Conservation (phyloP, 2,888 invertebrate species). For the Andrena flavipes region DNA sequence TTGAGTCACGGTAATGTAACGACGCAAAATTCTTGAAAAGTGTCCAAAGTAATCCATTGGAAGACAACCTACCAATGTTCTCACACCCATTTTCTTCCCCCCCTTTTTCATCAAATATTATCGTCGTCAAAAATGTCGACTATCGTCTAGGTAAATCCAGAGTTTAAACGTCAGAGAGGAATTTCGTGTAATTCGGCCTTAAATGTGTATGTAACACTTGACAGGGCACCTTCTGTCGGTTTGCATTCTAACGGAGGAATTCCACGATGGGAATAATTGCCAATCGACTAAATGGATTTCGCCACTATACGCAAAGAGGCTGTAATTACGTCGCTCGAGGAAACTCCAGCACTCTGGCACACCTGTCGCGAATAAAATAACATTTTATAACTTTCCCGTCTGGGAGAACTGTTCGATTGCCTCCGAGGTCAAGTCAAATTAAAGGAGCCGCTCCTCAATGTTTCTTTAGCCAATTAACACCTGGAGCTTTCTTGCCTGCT, state of each 20-base stretch:
- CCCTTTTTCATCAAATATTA: background rate
- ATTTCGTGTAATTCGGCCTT: constrained; percentile 43
- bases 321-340: constrained; percentile 52
- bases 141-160: constrained; percentile 8
- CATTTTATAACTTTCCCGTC: constrained; percentile 51
- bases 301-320: constrained; percentile 50
- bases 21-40: background rate
- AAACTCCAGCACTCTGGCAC: constrained; percentile 44
- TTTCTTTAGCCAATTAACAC: constrained; percentile 30
- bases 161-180: constrained; percentile 26
- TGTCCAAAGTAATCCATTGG: background rate
- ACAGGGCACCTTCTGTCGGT: constrained; percentile 32
- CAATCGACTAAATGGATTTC: constrained; percentile 62
- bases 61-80: background rate
- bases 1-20: too few species aligned
- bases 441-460: constrained; percentile 7
- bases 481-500: background rate
- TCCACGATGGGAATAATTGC: constrained; percentile 46
- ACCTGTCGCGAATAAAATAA: constrained; percentile 63
- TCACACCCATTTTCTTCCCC: background rate
- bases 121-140: background rate
- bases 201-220: constrained; percentile 54
- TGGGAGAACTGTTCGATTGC: constrained; percentile 37
- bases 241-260: constrained; percentile 54
- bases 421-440: constrained; percentile 1